These are phyloP conservation scores for Mesoligia furuncula DNA, from an alignment of 2,888 invertebrate species.

Conservation along the genomic window DNA sequence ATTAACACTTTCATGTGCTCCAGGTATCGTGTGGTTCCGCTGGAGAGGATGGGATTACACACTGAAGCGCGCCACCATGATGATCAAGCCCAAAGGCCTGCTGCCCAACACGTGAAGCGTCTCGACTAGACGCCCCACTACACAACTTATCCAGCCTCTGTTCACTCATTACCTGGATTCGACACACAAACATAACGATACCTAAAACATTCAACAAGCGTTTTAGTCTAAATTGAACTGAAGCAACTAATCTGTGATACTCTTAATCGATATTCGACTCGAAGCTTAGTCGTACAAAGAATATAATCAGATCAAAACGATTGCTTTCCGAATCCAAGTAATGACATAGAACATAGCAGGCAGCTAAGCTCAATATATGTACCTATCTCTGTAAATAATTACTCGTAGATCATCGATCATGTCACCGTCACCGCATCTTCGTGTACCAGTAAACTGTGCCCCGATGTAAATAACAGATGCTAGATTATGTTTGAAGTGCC, in stretches of 20 bases:
- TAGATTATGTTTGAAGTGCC: conserved; percentile 79
- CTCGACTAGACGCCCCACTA: conserved; percentile 54
- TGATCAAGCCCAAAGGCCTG: conserved; percentile 96
- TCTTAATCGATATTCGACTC: conserved; percentile 47
- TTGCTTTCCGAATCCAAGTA: conserved; percentile 79
- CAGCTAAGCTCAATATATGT: conserved; percentile 81
- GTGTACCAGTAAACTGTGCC: conserved; percentile 61
- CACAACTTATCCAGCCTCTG: conserved; percentile 77
- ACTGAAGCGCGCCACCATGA: conserved; percentile 96
- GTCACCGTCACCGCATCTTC: conserved; percentile 70
- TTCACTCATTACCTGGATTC: conserved; percentile 86
- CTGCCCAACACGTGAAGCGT: conserved; percentile 86
- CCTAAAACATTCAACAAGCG: conserved; percentile 32
- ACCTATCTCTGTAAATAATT: conserved; percentile 84
- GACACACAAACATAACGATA: conserved; percentile 42
- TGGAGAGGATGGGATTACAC: conserved; percentile 99
- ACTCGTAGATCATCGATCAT: conserved; percentile 71
- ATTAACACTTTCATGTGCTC: conserved; percentile 54
- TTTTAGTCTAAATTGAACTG: conserved; percentile 62
- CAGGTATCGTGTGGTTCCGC: conserved; percentile 98
- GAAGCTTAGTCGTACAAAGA: conserved; percentile 42
- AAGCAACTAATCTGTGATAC: conserved; percentile 69
- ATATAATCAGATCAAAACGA: conserved; percentile 40
- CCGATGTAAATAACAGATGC: conserved; percentile 81
- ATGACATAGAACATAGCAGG: conserved; percentile 81